Percentiles rank a stretch among this genome's conserved stretches.
Conservation (phyloP, 2,888 invertebrate species). For the Encarsia formosa region DNA sequence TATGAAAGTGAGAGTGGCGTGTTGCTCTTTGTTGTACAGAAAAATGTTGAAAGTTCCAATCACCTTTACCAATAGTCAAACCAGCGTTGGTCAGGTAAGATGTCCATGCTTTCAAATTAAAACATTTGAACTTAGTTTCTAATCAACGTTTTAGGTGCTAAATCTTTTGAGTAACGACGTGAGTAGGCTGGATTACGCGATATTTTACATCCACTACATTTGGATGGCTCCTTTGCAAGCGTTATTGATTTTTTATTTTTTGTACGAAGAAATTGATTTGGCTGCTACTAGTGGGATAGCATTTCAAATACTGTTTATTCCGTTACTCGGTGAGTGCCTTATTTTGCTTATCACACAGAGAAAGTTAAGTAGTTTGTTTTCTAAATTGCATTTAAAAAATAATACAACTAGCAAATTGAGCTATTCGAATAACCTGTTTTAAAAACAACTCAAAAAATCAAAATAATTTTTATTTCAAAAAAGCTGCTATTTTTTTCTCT, state of each 20-base stretch:
- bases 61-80: constrained; percentile 52
- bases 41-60: constrained; percentile 72
- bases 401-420: too few species aligned
- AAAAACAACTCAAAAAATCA: too few species aligned
- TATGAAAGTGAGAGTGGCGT: constrained; percentile 65
- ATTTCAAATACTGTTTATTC: constrained; percentile 47
- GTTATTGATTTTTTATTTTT: constrained; percentile 55
- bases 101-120: too few species aligned
- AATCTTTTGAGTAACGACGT: constrained; percentile 75
- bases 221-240: constrained; percentile 73
- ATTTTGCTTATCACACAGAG: constrained; percentile 6
- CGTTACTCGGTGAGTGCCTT: constrained; percentile 47
- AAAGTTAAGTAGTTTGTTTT: constrained; percentile 14
- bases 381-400: too few species aligned
- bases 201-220: constrained; percentile 68
- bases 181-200: constrained; percentile 67
- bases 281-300: constrained; percentile 55
- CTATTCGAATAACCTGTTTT: too few species aligned
- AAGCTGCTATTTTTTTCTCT: constrained; percentile 9
- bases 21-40: constrained; percentile 68
- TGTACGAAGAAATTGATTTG: constrained; percentile 54
- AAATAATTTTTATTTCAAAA: background rate
- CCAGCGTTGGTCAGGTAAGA: constrained; percentile 63
- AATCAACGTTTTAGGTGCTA: constrained; percentile 55
- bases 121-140: too few species aligned